Evolutionary conservation across 2,888 invertebrate genomes (phyloP).

Genomic region (Plemyria rubiginata): DNA sequence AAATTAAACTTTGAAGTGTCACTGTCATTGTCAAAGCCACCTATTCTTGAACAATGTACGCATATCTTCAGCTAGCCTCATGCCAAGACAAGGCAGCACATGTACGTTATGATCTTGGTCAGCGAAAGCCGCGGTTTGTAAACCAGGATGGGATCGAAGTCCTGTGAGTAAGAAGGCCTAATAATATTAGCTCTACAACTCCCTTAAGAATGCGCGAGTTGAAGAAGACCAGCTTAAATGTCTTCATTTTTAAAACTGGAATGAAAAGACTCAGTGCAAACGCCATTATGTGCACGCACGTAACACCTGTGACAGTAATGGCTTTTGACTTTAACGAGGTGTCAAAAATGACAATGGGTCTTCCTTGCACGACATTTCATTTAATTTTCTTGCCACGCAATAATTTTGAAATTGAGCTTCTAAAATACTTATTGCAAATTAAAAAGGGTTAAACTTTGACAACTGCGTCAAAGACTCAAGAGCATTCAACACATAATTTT

Average conservation of each 20-base stretch:
- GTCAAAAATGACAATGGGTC: conserved; percentile 21
- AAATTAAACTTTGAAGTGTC: conserved; percentile 10
- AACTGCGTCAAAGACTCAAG: too few relatives aligned
- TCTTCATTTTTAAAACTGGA: conserved; percentile 17
- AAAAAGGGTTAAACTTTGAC: not conserved
- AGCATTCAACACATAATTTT: too few relatives aligned
- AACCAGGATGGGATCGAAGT: too few relatives aligned
- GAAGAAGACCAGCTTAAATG: not conserved
- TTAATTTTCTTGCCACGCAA: conserved; percentile 2
- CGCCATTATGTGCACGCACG: conserved; percentile 25
- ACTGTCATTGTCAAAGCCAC: conserved; percentile 19
- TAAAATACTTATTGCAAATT: not conserved
- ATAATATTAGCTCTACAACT: too few relatives aligned
- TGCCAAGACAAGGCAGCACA: too few relatives aligned
- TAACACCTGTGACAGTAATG: conserved; percentile 21
- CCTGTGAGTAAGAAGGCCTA: too few relatives aligned
- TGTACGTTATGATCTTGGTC: too few relatives aligned
- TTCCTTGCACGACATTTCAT: conserved; percentile 6
- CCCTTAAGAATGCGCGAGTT: too few relatives aligned
- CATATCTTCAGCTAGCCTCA: not conserved
- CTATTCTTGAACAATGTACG: not conserved
- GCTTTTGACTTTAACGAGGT: conserved; percentile 22
- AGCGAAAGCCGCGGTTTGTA: too few relatives aligned
- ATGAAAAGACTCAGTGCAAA: conserved; percentile 15
- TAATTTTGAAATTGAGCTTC: not conserved